Evolutionary conservation across 1,140 invertebrate genomes (phyloP).

Genomic region (Pomacea maculata): DNA sequence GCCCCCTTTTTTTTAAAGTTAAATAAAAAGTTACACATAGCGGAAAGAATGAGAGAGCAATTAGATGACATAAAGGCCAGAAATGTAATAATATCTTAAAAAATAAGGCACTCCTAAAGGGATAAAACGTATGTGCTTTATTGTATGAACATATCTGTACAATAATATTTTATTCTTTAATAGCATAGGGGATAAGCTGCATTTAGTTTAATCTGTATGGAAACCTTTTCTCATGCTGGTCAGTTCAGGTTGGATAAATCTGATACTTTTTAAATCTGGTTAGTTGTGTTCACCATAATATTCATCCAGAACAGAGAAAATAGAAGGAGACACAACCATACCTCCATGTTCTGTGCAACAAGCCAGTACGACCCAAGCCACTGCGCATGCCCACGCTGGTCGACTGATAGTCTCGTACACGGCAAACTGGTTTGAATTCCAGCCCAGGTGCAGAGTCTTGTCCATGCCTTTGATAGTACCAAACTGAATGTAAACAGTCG

Average conservation of each 20-base stretch:
- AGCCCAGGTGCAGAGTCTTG: conserved; percentile 12
- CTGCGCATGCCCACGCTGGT: conserved; percentile 57
- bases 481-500: conserved; percentile 8
- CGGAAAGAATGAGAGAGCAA: too few species aligned
- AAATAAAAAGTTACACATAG: too few species aligned
- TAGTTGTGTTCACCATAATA: neutral
- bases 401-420: conserved; percentile 33
- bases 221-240: neutral
- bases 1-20: too few species aligned
- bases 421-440: conserved; percentile 2
- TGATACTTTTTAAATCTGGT: neutral
- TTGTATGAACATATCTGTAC: too few species aligned
- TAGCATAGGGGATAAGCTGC: too few species aligned
- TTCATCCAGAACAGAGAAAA: neutral
- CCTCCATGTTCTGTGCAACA: conserved; percentile 56
- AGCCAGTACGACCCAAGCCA: conserved; percentile 66
- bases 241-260: neutral
- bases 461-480: conserved; percentile 17
- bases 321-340: conserved; percentile 20
- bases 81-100: too few species aligned
- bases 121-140: too few species aligned
- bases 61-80: too few species aligned
- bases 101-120: too few species aligned
- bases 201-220: too few species aligned
- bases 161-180: too few species aligned